Base-by-base conservation (phyloP, 1,140 invertebrate genomes). In the Ladona fulva region DNA sequence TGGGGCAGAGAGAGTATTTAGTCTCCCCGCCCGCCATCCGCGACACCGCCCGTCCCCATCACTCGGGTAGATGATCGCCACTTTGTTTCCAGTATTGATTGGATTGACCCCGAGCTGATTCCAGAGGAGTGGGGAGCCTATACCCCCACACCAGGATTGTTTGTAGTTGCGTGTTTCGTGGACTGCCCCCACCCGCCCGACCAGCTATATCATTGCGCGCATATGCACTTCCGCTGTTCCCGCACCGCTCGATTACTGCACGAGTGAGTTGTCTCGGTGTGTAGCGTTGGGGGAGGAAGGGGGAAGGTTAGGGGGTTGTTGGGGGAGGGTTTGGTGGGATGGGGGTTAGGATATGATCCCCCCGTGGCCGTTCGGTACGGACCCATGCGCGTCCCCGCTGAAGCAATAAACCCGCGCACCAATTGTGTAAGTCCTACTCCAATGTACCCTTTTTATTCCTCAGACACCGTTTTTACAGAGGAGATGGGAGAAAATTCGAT, bases 61-160 rank as follows among this genome's bases (percentile, higher is more conserved):
- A 19, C 44, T 52, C 44, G 44, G 19, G 10, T 19, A 52, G 52
- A 66, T 66, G 52, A 66, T 66, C 52, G 52, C 52, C n/a, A 22
- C 52, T 66, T 66, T 66, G 52, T 66, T 66, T 66, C 52, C 52
- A 66, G 52, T 66, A 66, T 66, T 66, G 52, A 66, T 66, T 66
- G 52, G 52, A 66, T 66, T 66, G 52, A 66, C 52, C 52, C 52
- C 52, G 52, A 66, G 52, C 52, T 12, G 52, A 66, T 66, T 66
- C 12, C 52, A 66, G 3, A 5, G 52, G 52, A 16, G 52, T 19
- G 52, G 52, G 52, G 52, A 66, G 44, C 44, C 19, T 52, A 19
- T 52, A 10, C 19, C 52, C 52, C 52, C 52, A 66, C 52, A 66
- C 52, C 52, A 66, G 52, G 52, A 66, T 66, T 66, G 52, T 66